These are phyloP conservation scores for Centrocercus urophasianus DNA, from an alignment of 2,113 vertebrate genomes.

Conservation along the genomic window DNA sequence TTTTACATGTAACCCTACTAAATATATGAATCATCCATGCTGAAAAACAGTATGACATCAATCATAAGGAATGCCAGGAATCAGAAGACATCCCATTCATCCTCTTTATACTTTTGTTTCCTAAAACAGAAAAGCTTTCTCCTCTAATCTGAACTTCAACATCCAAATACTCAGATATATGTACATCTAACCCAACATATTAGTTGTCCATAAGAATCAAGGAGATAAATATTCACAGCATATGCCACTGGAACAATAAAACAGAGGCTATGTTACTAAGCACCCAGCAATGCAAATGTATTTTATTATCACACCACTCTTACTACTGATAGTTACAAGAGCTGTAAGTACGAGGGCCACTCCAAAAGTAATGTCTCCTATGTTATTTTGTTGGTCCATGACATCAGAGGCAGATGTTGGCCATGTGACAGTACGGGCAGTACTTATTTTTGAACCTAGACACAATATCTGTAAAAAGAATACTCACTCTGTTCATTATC, in stretches of 20 bases:
- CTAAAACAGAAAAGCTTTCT: neutral
- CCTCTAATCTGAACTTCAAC: neutral
- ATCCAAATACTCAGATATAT: neutral
- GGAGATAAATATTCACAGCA: neutral
- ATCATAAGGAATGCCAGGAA: neutral
- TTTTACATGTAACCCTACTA: neutral
- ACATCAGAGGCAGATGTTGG: no score
- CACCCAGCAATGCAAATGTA: neutral
- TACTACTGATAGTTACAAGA: no score
- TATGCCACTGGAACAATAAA: neutral
- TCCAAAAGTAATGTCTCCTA: no score
- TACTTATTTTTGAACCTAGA: neutral
- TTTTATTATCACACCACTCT: neutral
- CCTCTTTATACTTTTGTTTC: neutral
- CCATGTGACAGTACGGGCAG: no score
- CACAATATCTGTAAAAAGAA: neutral
- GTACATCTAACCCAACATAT: neutral
- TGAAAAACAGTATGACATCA: neutral
- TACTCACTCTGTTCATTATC: conserved; percentile 97
- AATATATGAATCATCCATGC: accelerated
- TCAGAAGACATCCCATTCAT: neutral
- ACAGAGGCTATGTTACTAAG: neutral
- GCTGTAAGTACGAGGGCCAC: neutral
- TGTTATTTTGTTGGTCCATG: no score
- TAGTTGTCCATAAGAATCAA: neutral